Evolutionary conservation across 2,888 invertebrate genomes (phyloP), one percentile per base, ranked within the genome.

Genomic region (Nemurella pictetii): DNA sequence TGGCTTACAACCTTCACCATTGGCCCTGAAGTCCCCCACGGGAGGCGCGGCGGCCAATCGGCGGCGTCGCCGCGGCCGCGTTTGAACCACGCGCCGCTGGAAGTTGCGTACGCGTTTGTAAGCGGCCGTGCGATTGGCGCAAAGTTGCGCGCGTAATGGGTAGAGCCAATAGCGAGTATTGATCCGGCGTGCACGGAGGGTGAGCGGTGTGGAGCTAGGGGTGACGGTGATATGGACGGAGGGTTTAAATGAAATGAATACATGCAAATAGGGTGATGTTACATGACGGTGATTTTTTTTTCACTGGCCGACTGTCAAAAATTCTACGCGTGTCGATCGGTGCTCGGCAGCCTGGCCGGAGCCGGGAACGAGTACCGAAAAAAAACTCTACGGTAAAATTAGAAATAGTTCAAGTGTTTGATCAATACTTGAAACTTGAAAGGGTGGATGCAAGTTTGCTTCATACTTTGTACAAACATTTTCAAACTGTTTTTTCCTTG

Each of bases 111-210:
- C 72, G 28, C 25, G 36, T 15, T 30, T 72, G 29, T 77, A 80
- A 85, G 80, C 30, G 25, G 29, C n/a, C 9, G 25, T 73, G 35
- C 28, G 74, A 86, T 83, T 86, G 86, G 86, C 32, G 30, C 80
- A 80, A 26, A 29, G 80, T 73, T 80, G 84, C 80, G 84, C 84
- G 85, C 85, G 84, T 85, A 85, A 85, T 84, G 85, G 84, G 84
- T 85, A 84, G 86, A 86, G 85, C 86, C 86, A 86, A 86, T 86
- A 84, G 86, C 81, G 78, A 83, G 84, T 86, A 86, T 86, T 86
- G 86, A 86, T 86, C 86, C 86, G 55, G 29, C 82, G 32, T 80
- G 84, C 15, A 74, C 77, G 26, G 32, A 35, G 80, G 80, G 84
- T 81, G 81, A 84, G 80, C 28, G 36, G 78, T 35, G 80, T 84